Percentiles rank a stretch among this genome's conserved stretches.
Evolutionary conservation across 2,113 vertebrate genomes (phyloP).

Genomic region (Steatornis caripensis): DNA sequence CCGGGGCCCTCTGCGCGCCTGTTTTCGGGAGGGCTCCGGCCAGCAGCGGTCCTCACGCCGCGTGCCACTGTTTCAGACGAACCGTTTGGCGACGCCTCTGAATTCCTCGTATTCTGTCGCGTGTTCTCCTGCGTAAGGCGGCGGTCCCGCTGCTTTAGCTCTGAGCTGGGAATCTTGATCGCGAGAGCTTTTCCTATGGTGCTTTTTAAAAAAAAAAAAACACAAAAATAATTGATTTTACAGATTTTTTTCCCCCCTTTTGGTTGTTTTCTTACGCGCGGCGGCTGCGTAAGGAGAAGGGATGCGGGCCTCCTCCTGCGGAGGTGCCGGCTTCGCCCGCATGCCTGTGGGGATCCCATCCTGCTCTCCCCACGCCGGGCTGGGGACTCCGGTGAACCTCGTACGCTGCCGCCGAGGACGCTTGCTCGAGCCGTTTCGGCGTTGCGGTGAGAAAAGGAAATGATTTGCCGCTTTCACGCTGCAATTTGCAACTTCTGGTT

Average conservation of each 20-base stretch:
- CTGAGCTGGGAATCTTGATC: neutral
- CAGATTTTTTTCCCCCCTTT: neutral
- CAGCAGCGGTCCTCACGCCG: no score
- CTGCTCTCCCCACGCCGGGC: neutral
- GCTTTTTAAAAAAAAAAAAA: neutral
- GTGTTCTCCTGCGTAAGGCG: neutral
- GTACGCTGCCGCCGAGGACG: fast-evolving
- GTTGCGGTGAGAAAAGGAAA: neutral
- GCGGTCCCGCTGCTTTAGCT: neutral
- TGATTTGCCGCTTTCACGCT: neutral
- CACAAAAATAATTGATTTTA: no score
- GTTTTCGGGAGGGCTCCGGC: no score
- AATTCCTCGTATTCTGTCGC: neutral
- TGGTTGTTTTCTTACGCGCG: neutral
- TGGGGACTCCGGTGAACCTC: no score
- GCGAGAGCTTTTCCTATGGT: neutral
- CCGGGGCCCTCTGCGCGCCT: no score
- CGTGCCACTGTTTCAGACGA: no score
- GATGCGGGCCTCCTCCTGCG: neutral
- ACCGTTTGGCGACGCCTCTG: neutral
- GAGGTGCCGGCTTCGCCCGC: neutral
- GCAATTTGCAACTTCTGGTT: neutral
- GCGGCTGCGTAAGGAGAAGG: neutral
- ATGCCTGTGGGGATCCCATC: neutral
- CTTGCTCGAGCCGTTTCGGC: fast-evolving